Conservation (phyloP, 1,140 invertebrate species). For the Neodiprion fabricii region DNA sequence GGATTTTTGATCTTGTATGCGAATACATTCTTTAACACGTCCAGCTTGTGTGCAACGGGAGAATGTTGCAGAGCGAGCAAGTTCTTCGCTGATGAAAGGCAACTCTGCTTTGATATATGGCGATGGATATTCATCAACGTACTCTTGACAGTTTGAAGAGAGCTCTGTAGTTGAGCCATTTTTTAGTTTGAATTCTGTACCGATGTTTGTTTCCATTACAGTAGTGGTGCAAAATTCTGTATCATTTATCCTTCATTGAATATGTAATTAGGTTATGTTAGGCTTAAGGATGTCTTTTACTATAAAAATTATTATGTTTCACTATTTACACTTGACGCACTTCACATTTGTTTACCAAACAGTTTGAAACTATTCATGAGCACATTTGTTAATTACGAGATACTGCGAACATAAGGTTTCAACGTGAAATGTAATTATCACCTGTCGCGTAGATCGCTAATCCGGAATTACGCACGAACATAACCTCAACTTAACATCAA, state of each 20-base stretch:
- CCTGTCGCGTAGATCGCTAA: no score
- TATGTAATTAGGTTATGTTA: not conserved
- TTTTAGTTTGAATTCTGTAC: not conserved
- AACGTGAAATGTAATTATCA: no score
- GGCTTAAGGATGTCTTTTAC: not conserved
- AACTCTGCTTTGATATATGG: not conserved
- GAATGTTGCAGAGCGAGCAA: not conserved
- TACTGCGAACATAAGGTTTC: no score
- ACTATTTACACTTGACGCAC: no score
- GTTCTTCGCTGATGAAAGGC: not conserved
- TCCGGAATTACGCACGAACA: no score
- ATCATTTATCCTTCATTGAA: not conserved
- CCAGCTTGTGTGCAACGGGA: not conserved
- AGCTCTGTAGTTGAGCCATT: not conserved
- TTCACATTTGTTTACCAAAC: no score
- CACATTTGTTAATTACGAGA: no score
- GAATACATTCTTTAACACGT: not conserved
- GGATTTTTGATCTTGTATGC: not conserved
- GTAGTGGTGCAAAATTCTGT: not conserved
- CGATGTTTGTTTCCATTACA: conserved; percentile 7
- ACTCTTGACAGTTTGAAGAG: not conserved
- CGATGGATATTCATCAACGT: not conserved
- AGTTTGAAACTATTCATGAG: no score
- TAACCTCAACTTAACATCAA: no score
- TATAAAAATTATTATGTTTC: no score